Base-by-base conservation (phyloP, 37 sponge, comb jelly and placozoan genomes). In the Spongilla lacustris region DNA sequence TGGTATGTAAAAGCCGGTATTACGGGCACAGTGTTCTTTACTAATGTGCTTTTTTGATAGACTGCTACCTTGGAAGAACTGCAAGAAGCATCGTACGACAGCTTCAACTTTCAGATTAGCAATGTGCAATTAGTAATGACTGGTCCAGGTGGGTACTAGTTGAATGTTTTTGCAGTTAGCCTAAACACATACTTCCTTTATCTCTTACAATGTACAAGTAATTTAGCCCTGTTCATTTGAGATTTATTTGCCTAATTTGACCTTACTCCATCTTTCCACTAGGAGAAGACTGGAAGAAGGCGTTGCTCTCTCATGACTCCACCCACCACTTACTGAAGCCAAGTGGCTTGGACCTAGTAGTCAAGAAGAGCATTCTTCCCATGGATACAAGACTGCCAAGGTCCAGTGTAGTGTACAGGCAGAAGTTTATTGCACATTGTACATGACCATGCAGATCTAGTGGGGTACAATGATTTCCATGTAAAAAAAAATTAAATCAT, bases 321-420 rank as follows among this genome's bases (percentile, higher is more conserved):
- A 87, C 90, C 27, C 78, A 75, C 17, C 91, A 93, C 77, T 66
- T 93, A 3, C 87, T 94, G 35, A 33, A 84, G 24, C 91, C 91
- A 38, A 58, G 81, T 14, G 72, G 49, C 2, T 68, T 92, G 25
- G 86, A 88, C 35, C 76, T 95, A 10, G 41, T 71, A 2, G 75
- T 95, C 31, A 84, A 90, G 58, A 95, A 95, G 79, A 90, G 96
- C 73, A 41, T 95, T 9, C 46, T 95, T 14, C 89, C 89, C 34
- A 88, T 90, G 49, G 96, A 95, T 66, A 84, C 96, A 8, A 83
- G 85, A 22, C 73, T 92, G 38, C 87, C 87, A 19, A 79, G 83
- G 89, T 83, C 50, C 29, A 83, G 32, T 32, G 70, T 5, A 77
- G 1, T 31, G 33, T 31, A 27, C 27, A 69, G 71, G 28, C 2